A percentile compares a stretch with the other conserved stretches of the same genome.
Evolutionary conservation across 2,113 vertebrate species (phyloP).

Genomic region (Potamarius usumacintae): DNA sequence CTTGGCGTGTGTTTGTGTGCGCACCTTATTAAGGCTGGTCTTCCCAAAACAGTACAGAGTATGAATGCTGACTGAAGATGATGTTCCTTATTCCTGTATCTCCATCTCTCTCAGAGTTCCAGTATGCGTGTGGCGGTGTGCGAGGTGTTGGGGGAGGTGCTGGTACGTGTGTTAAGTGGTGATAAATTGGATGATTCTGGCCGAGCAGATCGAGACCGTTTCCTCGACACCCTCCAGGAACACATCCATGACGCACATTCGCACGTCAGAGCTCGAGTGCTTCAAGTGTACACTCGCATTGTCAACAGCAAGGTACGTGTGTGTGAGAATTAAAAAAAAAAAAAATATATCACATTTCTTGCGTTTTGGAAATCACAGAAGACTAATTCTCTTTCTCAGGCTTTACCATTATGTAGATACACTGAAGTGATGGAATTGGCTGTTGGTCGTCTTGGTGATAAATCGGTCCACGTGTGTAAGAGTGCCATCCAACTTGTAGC

Average conservation of each 20-base stretch:
- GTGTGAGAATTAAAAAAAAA: too few relatives aligned
- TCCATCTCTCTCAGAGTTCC: conserved; percentile 72
- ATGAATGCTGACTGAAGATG: not conserved
- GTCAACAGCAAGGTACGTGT: conserved; percentile 82
- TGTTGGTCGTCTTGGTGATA: conserved; percentile 89
- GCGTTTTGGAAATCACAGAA: not conserved
- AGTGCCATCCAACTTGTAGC: conserved; percentile 92
- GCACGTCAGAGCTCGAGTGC: conserved; percentile 84
- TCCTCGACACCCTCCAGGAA: conserved; percentile 84
- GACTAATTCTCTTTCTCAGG: conserved; percentile 65
- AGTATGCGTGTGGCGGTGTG: conserved; percentile 87
- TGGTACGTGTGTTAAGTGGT: conserved; percentile 83
- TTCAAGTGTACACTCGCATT: conserved; percentile 86
- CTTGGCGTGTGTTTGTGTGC: not conserved
- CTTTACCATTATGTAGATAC: conserved; percentile 84
- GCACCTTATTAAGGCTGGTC: not conserved
- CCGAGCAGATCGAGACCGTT: conserved; percentile 83
- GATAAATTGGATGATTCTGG: conserved; percentile 82
- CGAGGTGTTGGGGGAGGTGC: conserved; percentile 81
- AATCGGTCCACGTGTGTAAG: conserved; percentile 87
- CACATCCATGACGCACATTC: conserved; percentile 83
- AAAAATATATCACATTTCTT: not conserved
- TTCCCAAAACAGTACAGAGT: not conserved
- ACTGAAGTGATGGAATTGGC: conserved; percentile 84
- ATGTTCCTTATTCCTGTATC: not conserved